Conservation (phyloP, 2,113 vertebrate genomes). For the Gopherus evgoodei region DNA sequence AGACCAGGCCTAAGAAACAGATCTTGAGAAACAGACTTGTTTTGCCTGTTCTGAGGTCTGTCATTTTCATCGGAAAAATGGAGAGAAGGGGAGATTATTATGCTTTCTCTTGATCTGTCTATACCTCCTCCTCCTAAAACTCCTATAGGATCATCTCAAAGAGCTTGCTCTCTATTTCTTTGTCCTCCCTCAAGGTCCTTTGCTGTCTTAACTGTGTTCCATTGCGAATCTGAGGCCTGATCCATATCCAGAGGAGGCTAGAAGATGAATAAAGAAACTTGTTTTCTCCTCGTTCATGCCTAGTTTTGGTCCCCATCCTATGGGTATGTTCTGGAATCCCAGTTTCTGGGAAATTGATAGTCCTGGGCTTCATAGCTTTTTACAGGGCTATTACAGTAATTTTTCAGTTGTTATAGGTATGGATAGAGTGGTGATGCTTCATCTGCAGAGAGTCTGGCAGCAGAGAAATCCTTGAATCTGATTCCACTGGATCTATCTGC, state of each 20-base stretch:
- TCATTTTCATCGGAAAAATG: background rate
- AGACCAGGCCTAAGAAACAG: background rate
- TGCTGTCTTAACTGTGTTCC: background rate
- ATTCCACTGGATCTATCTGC: background rate
- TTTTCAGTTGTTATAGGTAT: background rate
- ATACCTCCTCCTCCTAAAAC: background rate
- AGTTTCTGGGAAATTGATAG: background rate
- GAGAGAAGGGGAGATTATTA: background rate
- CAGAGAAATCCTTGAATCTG: too few relatives aligned
- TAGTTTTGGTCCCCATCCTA: background rate
- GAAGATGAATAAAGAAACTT: background rate
- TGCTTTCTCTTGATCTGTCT: background rate
- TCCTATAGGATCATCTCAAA: background rate
- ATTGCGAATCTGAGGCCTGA: background rate
- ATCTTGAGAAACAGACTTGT: background rate
- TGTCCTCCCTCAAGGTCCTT: background rate
- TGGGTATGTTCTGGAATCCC: background rate
- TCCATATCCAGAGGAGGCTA: background rate
- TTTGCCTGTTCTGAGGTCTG: background rate
- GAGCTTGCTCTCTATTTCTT: background rate
- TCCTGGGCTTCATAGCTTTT: background rate
- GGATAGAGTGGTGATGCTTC: background rate
- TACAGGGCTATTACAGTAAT: background rate
- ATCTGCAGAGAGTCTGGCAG: background rate
- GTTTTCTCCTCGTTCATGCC: background rate